Conservation (phyloP, 2,888 invertebrate species). For the Microchrysa polita region DNA sequence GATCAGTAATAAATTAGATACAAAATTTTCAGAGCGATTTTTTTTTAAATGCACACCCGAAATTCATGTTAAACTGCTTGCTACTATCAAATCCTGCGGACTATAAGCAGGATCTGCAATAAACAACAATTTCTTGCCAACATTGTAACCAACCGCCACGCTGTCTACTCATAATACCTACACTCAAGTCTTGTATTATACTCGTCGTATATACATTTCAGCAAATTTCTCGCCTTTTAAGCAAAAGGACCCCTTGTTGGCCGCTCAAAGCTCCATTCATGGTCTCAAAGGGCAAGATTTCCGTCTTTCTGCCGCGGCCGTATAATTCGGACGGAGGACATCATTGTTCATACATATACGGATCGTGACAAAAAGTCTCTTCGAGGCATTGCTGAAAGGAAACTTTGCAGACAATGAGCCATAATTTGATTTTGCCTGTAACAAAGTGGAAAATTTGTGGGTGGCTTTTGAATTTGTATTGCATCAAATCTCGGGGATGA, state of each 20-base stretch:
- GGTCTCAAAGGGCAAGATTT: conserved; percentile 28
- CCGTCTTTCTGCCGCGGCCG: conserved; percentile 13
- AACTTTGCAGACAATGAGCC: conserved; percentile 48
- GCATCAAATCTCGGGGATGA: not conserved
- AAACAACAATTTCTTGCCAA: not conserved
- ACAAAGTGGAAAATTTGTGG: conserved; percentile 50
- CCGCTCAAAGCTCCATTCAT: not conserved
- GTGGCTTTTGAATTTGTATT: conserved; percentile 37
- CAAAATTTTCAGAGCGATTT: too few relatives aligned
- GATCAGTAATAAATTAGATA: too few relatives aligned
- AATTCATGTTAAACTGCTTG: too few relatives aligned
- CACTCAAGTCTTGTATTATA: conserved; percentile 10
- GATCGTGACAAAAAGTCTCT: conserved; percentile 39
- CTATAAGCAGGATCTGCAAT: not conserved
- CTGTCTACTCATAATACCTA: not conserved
- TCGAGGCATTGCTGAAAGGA: conserved; percentile 26
- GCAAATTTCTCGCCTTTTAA: conserved; percentile 39
- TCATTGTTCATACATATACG: too few relatives aligned
- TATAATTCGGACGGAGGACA: not conserved
- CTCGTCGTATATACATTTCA: too few relatives aligned
- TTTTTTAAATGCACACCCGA: too few relatives aligned
- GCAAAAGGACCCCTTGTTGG: conserved; percentile 28
- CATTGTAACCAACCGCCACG: conserved; percentile 3
- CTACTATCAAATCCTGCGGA: too few relatives aligned
- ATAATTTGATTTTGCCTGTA: conserved; percentile 49